Evolutionary conservation across 2,888 invertebrate species (phyloP), one percentile per base, ranked within the genome.

Genomic region (Halictus ligatus): DNA sequence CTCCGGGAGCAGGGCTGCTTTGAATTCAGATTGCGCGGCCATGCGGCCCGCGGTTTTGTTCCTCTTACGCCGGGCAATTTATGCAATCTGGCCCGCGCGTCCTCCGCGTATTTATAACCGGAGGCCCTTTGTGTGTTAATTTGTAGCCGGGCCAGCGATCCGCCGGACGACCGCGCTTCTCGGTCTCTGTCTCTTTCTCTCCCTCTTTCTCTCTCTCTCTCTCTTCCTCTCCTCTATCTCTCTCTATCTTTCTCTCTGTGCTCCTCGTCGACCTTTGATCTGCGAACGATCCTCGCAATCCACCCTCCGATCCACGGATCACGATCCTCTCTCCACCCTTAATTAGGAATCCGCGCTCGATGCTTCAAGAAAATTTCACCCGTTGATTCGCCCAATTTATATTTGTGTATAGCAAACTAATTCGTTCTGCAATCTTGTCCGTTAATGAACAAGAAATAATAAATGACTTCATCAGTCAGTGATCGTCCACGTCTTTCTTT

Each of bases 41-140:
- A 78, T 84, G 91, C 88, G 88, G 69, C 92, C 93, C 92, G 93
- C 93, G 91, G 91, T 93, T 93, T 93, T 93, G 92, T 93, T 94
- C 90, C 87, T 84, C 87, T 90, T 89, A 80, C 80, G 88, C 87
- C 86, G 92, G 91, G 29, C 93, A 93, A 94, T 95, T 94, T 94
- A 95, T 95, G 94, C 94, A 94, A 93, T 93, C 94, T 93, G 92
- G 89, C 92, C 92, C 91, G 90, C 90, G 89, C 90, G 89, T 86
- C 88, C 87, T 84, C 87, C 89, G 89, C 88, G 89, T 94, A 94
- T 94, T 94, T 94, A 95, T 95, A 94, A 93, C 93, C 92, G 88
- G 88, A 91, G 90, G 88, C 90, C 94, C 94, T 95, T 95, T 95
- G 95, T 95, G 94, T 95, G 95, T 95, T 95, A 95, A 95, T 95